Evolutionary conservation across 1,140 invertebrate genomes (phyloP), one percentile per base, ranked within the genome.

Genomic region (Drosophila kikkawai): DNA sequence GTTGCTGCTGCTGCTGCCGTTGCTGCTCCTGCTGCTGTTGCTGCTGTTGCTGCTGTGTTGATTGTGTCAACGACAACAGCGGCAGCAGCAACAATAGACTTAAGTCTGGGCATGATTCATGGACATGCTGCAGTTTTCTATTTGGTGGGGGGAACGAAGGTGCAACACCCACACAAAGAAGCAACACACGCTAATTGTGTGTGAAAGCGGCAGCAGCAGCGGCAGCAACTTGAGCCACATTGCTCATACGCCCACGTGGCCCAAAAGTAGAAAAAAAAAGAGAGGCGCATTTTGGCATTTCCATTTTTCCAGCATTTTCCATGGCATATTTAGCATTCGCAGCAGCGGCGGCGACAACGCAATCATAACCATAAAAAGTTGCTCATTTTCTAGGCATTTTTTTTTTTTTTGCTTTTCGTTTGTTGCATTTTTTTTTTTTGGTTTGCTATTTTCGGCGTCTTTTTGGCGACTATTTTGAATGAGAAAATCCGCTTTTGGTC

Each of bases 311-410:
- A 86, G 44, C 65, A 65, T 65, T 87, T 84, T 75, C 66, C 80
- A 48, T 84, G 69, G 85, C 85, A 88, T 88, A 88, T 84, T 88
- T 90, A 88, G 78, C 85, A 90, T 90, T 84, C 81, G 80, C 83
- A 87, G 60, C 39, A 22, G 58, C 51, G 42, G 17, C 44, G 34
- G 22, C 56, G 34, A 74, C 69, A 76, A 86, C 83, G 84, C 85
- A 88, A 88, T 88, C 84, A 88, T 88, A 88, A 88, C 84, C 84
- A 88, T 88, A 88, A 88, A 88, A 61, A 86, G 82, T 86, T 70
- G 51, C 74, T 80, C 69, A 73, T 80, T 77, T 81, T 77, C 67
- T 66, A 50, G 59, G 50, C 56, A 63, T 61, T 58, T 73, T 63
- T 61, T 36, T 19, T 12, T 29, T 53, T 19, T 47, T 47, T 37